These are phyloP conservation scores for Pygoscelis antarcticus DNA, from an alignment of 2,113 vertebrate species.

Conservation along the genomic window DNA sequence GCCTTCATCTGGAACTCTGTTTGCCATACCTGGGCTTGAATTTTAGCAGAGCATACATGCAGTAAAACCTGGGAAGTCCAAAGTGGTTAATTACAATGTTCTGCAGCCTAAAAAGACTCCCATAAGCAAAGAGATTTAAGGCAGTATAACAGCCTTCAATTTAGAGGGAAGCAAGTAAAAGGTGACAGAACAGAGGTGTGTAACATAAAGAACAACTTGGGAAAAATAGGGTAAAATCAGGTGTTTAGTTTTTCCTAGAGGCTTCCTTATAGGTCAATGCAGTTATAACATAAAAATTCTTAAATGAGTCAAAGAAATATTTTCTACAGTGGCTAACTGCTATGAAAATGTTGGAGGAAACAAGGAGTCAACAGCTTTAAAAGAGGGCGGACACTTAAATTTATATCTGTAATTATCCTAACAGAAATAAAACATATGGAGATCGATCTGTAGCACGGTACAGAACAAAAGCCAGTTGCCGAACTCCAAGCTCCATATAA, in stretches of 20 bases:
- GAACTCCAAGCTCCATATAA: background rate
- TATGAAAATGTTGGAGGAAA: background rate
- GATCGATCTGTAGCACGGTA: background rate
- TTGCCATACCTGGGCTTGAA: background rate
- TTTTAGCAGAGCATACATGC: background rate
- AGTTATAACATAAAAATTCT: background rate
- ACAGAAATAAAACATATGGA: background rate
- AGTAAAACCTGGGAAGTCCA: conserved; percentile 2
- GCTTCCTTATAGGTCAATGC: background rate
- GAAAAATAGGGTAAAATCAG: background rate
- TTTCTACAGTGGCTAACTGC: background rate
- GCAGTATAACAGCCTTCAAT: background rate
- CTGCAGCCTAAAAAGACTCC: conserved; percentile 6
- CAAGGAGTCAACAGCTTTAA: background rate
- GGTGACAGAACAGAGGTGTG: background rate
- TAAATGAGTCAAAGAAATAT: background rate
- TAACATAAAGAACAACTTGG: background rate
- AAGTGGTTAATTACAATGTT: background rate
- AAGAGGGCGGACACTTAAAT: background rate
- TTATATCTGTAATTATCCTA: background rate
- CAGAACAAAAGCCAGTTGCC: background rate
- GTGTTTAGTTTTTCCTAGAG: background rate
- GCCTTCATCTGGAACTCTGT: conserved; percentile 1
- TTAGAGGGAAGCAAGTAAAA: background rate
- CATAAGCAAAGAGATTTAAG: background rate